Conservation (phyloP, 2,888 invertebrate genomes). For the Habrosyne pyritoides region DNA sequence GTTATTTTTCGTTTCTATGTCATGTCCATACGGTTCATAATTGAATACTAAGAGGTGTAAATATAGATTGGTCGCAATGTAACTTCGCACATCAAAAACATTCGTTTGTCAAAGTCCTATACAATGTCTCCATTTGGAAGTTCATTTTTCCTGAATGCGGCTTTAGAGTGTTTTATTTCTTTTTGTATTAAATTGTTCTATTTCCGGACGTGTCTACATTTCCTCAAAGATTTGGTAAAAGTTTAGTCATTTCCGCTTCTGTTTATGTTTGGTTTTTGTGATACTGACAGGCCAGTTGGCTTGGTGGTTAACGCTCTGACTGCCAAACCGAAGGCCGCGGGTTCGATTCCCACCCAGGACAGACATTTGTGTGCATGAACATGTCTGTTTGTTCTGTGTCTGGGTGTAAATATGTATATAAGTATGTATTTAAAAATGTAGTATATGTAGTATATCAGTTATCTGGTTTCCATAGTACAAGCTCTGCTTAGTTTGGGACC, state of each 20-base stretch:
- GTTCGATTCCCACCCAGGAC: too few relatives aligned
- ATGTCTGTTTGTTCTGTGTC: too few relatives aligned
- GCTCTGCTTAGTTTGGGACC: too few relatives aligned
- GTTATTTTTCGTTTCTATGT: not conserved
- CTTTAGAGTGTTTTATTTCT: constrained; percentile 2
- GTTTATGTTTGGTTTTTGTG: not conserved
- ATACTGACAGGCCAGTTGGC: too few relatives aligned
- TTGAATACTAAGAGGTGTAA: not conserved
- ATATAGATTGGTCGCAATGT: not conserved
- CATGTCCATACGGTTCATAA: not conserved
- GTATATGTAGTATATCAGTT: too few relatives aligned
- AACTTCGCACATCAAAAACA: constrained; percentile 7
- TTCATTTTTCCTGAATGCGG: not conserved
- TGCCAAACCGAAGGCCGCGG: too few relatives aligned
- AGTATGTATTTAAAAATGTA: too few relatives aligned
- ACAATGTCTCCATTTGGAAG: constrained; percentile 3
- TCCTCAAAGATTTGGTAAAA: not conserved
- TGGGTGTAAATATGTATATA: too few relatives aligned
- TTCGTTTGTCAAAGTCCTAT: constrained; percentile 8
- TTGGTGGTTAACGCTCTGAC: too few relatives aligned
- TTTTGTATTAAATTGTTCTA: not conserved
- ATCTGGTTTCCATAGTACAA: too few relatives aligned
- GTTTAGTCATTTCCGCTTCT: not conserved
- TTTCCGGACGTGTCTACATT: not conserved
- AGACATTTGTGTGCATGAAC: too few relatives aligned